These are phyloP conservation scores for Chrysaora quinquecirrha DNA, from an alignment of 30 jellyfish, hydroid and myxozoan genomes.

Conservation along the genomic window DNA sequence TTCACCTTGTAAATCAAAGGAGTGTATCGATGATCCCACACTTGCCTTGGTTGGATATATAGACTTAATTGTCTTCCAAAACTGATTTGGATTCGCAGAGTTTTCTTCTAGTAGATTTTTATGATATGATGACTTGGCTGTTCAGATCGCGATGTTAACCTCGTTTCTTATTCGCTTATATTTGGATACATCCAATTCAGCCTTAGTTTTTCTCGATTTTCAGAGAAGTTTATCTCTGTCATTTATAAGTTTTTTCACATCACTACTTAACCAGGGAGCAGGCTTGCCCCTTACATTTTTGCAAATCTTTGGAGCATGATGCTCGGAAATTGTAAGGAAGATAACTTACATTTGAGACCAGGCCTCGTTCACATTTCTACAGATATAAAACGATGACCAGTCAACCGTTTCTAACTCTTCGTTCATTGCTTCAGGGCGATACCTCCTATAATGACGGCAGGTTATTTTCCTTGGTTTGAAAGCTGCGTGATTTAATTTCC, in stretches of 20 bases:
- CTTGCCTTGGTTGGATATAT: slow-evolving; percentile 32
- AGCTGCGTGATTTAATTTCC: slow-evolving; percentile 19
- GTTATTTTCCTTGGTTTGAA: slow-evolving; percentile 34
- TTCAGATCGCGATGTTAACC: slow-evolving; percentile 27
- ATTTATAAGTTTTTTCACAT: slow-evolving; percentile 10
- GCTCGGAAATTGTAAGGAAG: neutral
- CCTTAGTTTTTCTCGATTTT: slow-evolving; percentile 15
- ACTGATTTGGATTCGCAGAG: slow-evolving; percentile 26
- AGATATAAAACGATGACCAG: slow-evolving; percentile 6
- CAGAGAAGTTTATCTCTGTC: slow-evolving; percentile 21
- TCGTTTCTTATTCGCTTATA: slow-evolving; percentile 21
- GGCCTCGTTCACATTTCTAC: neutral
- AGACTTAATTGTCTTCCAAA: slow-evolving; percentile 24
- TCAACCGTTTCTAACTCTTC: slow-evolving; percentile 5
- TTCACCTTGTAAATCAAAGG: slow-evolving; percentile 36
- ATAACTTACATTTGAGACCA: neutral
- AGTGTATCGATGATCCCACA: slow-evolving; percentile 24
- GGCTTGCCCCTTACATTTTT: slow-evolving; percentile 18
- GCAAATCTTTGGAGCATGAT: neutral
- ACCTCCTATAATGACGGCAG: slow-evolving; percentile 16
- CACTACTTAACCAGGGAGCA: slow-evolving; percentile 12
- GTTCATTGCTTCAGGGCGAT: slow-evolving; percentile 12
- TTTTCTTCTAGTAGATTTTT: neutral
- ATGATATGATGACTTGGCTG: slow-evolving; percentile 9
- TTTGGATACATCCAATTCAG: slow-evolving; percentile 7